A percentile compares a stretch with the other conserved stretches of the same genome.
Evolutionary conservation across 2,888 invertebrate genomes (phyloP).

Genomic region (Aphodius granarius): DNA sequence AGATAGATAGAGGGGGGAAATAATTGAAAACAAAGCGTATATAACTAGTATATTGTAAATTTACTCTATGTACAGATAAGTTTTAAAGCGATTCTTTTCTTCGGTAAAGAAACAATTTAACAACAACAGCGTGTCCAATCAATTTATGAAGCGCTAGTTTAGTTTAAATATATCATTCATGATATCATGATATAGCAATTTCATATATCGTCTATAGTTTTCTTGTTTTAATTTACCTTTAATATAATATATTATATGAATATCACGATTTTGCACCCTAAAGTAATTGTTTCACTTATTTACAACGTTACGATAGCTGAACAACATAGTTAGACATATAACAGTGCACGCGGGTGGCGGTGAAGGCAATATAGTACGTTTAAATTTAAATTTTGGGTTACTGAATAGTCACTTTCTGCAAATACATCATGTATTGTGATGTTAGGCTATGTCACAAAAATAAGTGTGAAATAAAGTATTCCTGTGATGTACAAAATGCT

Average conservation of each 20-base stretch:
- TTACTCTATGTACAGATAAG: slow-evolving; percentile 18
- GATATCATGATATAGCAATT: neutral
- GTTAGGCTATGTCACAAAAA: neutral
- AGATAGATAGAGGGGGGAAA: slow-evolving; percentile 2
- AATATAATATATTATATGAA: slow-evolving; percentile 4
- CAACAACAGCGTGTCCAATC: neutral
- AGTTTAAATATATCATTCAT: neutral
- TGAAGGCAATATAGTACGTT: slow-evolving; percentile 43
- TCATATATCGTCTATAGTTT: neutral
- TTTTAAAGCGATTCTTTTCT: neutral
- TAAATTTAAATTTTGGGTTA: neutral
- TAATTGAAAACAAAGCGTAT: slow-evolving; percentile 1
- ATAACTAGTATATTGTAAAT: slow-evolving; percentile 1
- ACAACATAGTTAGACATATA: slow-evolving; percentile 18
- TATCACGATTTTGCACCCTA: slow-evolving; percentile 23
- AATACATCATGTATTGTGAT: slow-evolving; percentile 1
- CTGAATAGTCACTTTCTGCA: neutral
- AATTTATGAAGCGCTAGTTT: slow-evolving; percentile 15
- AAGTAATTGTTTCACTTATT: slow-evolving; percentile 11
- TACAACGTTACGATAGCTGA: neutral
- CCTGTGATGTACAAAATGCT: neutral
- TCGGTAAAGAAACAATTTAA: slow-evolving; percentile 12
- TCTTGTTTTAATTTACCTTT: neutral
- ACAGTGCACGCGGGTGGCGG: slow-evolving; percentile 51
- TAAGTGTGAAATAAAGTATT: no score